Evolutionary conservation across 2,888 invertebrate species (phyloP).

Genomic region (Drosophila bunnanda): DNA sequence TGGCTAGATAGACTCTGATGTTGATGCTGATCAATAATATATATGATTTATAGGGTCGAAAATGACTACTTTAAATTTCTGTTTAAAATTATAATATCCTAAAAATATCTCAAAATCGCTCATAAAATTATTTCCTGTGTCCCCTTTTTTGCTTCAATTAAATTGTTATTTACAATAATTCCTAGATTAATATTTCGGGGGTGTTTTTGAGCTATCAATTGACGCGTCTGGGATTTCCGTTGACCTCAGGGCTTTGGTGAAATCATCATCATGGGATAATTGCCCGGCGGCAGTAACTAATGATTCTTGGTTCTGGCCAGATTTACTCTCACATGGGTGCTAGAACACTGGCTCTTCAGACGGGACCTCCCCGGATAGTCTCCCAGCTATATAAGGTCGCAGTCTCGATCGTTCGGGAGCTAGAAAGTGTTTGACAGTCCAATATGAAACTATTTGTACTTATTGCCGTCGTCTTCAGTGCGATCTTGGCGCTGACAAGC

Average conservation of each 20-base stretch:
- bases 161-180: neutral
- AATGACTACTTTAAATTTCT: too few species aligned
- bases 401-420: neutral
- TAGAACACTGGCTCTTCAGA: constrained; percentile 3
- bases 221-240: constrained; percentile 25
- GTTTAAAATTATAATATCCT: neutral
- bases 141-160: neutral
- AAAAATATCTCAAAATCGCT: neutral
- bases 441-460: constrained; percentile 67
- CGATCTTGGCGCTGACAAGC: constrained; percentile 36
- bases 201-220: constrained; percentile 3
- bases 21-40: too few species aligned
- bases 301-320: constrained; percentile 22
- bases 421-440: constrained; percentile 49
- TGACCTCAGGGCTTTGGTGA: constrained; percentile 32
- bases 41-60: too few species aligned
- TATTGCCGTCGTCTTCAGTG: constrained; percentile 47
- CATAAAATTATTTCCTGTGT: neutral
- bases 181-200: neutral
- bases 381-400: constrained; percentile 59
- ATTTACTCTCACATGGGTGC: constrained; percentile 3
- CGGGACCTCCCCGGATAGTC: constrained; percentile 55
- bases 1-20: too few species aligned
- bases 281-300: constrained; percentile 33
- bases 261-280: constrained; percentile 38